phyloP scores from a whole-genome alignment of 2,888 invertebrate species.

The Caenorhabditis sp. region DNA sequence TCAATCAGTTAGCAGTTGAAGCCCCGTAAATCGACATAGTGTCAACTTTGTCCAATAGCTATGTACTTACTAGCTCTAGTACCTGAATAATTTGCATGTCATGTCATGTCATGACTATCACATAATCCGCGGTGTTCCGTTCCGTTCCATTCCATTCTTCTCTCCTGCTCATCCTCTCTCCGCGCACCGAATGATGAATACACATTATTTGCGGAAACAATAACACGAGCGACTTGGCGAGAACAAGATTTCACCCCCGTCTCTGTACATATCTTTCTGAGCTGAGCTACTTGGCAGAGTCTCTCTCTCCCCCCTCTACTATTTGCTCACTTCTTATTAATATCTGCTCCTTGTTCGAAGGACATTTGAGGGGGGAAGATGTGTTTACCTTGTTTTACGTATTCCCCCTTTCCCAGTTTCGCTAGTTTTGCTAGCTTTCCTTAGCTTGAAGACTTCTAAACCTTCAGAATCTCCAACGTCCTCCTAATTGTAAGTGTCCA shows the following conservation, averaged over 20 bases:
- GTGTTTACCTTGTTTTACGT: conserved; percentile 55
- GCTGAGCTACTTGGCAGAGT: conserved; percentile 33
- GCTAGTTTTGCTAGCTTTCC: neutral
- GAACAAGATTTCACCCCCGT: conserved; percentile 37
- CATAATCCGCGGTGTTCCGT: neutral
- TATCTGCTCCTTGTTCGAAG: conserved; percentile 47
- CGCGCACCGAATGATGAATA: neutral
- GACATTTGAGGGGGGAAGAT: neutral
- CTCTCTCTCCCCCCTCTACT: conserved; percentile 15
- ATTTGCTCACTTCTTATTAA: conserved; percentile 64
- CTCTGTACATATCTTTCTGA: neutral
- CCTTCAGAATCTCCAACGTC: neutral
- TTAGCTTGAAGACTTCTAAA: neutral
- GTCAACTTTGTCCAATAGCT: too few species aligned
- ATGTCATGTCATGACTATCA: too few species aligned
- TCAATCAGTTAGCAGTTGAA: too few species aligned
- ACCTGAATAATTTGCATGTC: neutral
- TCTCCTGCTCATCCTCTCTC: conserved; percentile 6
- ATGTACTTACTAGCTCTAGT: too few species aligned
- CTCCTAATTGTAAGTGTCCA: too few species aligned
- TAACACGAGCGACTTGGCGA: conserved; percentile 34
- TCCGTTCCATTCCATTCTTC: neutral
- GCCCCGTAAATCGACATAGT: too few species aligned
- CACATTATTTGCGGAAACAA: conserved; percentile 51
- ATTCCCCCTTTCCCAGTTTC: conserved; percentile 29